A percentile compares a stretch with the other conserved stretches of the same genome.
These are phyloP conservation scores for Labeo calbasu DNA, from an alignment of 2,797 vertebrate species.

Conservation along the genomic window DNA sequence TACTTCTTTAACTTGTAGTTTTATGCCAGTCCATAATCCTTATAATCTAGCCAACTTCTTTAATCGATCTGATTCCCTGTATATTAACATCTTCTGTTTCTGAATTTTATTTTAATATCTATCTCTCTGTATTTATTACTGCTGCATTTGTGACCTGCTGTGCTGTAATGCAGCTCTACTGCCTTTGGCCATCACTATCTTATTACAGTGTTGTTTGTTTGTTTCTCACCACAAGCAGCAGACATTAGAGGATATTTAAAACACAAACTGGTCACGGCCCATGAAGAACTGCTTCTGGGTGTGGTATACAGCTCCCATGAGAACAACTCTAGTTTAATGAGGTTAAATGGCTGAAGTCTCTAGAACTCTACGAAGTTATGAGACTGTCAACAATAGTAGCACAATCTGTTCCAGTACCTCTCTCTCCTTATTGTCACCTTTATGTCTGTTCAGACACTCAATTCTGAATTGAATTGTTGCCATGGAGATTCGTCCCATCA, in stretches of 20 bases:
- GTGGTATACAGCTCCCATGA: neutral
- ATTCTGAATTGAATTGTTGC: constrained; percentile 67
- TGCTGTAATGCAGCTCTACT: neutral
- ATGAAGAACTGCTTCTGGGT: neutral
- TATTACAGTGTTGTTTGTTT: constrained; percentile 27
- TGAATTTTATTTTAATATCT: neutral
- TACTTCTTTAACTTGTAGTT: neutral
- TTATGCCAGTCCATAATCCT: neutral
- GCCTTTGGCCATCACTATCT: constrained; percentile 5
- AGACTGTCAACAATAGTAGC: constrained; percentile 38
- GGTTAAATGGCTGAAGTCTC: neutral
- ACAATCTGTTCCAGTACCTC: constrained; percentile 36
- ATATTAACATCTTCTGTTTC: neutral
- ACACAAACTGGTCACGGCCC: neutral
- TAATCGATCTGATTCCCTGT: neutral
- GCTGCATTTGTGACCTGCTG: neutral
- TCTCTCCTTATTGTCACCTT: constrained; percentile 53
- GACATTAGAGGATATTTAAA: constrained; percentile 1
- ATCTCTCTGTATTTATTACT: neutral
- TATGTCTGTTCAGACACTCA: constrained; percentile 56
- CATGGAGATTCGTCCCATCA: constrained; percentile 69
- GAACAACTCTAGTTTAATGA: neutral
- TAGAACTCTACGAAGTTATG: constrained; percentile 21
- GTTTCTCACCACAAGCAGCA: constrained; percentile 7
- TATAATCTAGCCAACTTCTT: neutral